These are phyloP conservation scores for Pocillopora verrucosa DNA, from an alignment of 64 coral and sea anemone species.

Conservation along the genomic window DNA sequence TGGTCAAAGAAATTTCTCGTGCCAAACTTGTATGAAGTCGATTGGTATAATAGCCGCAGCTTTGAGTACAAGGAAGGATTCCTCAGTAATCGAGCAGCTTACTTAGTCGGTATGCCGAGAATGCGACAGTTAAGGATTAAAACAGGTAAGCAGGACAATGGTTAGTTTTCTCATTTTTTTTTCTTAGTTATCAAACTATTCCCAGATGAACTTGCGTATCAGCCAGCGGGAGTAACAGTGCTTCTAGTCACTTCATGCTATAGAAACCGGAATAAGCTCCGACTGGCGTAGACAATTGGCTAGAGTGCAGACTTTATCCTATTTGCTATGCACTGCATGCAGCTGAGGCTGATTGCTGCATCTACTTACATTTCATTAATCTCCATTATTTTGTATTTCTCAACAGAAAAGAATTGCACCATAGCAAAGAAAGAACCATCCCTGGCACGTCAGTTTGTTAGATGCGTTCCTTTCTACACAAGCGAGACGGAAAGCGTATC, in stretches of 20 bases:
- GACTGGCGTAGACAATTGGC: too few relatives aligned
- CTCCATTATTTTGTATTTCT: not conserved
- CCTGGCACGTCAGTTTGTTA: slow-evolving; percentile 14
- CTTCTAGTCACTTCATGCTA: too few relatives aligned
- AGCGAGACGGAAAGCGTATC: slow-evolving; percentile 7
- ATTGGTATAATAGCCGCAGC: slow-evolving; percentile 71
- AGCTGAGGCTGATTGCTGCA: not conserved
- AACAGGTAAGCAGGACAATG: slow-evolving; percentile 33
- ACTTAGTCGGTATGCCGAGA: slow-evolving; percentile 88
- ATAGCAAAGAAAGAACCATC: slow-evolving; percentile 9
- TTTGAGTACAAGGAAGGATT: slow-evolving; percentile 76
- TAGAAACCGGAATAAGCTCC: too few relatives aligned
- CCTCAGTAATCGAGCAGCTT: slow-evolving; percentile 60
- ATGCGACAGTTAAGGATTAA: slow-evolving; percentile 73
- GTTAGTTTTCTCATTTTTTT: not conserved
- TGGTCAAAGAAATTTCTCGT: slow-evolving; percentile 66
- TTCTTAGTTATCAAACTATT: not conserved
- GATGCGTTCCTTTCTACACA: slow-evolving; percentile 51
- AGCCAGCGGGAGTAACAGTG: too few relatives aligned
- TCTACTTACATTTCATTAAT: not conserved
- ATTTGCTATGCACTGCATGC: too few relatives aligned
- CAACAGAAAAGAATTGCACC: slow-evolving; percentile 19
- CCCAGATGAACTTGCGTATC: too few relatives aligned
- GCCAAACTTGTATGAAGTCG: slow-evolving; percentile 68
- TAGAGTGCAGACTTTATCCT: too few relatives aligned